Conservation (phyloP, 2,113 vertebrate species). For the Macquaria australasica region DNA sequence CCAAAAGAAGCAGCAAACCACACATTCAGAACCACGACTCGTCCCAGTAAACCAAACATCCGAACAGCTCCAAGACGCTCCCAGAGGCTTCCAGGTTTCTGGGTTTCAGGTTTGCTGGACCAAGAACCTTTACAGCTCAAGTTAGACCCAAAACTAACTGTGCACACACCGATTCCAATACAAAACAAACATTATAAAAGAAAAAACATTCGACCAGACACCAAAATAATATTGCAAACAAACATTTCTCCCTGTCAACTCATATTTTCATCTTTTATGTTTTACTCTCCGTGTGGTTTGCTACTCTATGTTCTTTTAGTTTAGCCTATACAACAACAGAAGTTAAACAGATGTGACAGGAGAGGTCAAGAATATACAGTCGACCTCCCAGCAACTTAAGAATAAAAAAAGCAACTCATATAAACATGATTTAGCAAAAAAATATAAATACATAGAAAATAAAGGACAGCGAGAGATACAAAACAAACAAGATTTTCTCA, state of each 20-base stretch:
- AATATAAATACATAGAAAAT: not conserved
- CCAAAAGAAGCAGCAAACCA: constrained; percentile 45
- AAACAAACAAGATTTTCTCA: not conserved
- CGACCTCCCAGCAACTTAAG: not conserved
- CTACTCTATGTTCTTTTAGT: not conserved
- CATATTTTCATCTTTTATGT: not conserved
- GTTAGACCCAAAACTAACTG: not conserved
- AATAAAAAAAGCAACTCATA: no score
- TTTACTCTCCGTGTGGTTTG: not conserved
- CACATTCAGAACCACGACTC: constrained; percentile 37
- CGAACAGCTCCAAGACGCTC: constrained; percentile 11
- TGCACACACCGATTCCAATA: not conserved
- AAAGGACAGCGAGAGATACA: not conserved
- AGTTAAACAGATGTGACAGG: not conserved
- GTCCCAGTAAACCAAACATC: constrained; percentile 28
- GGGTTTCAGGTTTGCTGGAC: constrained; percentile 28
- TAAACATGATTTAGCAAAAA: not conserved
- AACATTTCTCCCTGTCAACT: not conserved
- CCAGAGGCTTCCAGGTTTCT: constrained; percentile 37
- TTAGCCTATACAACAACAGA: not conserved
- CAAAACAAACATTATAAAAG: not conserved
- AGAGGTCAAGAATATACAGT: not conserved
- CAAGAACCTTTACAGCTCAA: not conserved
- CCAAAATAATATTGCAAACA: not conserved
- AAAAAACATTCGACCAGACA: not conserved